Evolutionary conservation across 2,797 vertebrate species (phyloP).

Genomic region (Hemitrygon akajei): DNA sequence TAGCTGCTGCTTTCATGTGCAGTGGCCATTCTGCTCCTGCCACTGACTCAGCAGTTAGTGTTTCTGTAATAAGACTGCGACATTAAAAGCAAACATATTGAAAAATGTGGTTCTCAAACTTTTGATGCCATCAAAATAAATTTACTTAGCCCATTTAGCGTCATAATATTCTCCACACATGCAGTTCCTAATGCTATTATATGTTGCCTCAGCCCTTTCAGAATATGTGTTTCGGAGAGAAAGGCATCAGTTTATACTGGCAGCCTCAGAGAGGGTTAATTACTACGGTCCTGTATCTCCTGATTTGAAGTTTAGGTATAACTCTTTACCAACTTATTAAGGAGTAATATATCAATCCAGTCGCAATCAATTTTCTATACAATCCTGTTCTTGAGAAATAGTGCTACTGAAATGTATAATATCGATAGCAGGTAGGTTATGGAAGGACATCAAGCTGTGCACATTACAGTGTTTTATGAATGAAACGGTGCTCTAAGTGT

Average conservation of each 20-base stretch:
- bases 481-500: not conserved
- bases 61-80: not conserved
- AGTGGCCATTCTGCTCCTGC: not conserved
- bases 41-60: not conserved
- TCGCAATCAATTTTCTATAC: constrained; percentile 8
- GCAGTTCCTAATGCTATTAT: not conserved
- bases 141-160: not conserved
- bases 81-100: constrained; percentile 24
- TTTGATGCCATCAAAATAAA: constrained; percentile 20
- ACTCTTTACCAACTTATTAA: constrained; percentile 27
- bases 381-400: constrained; percentile 20
- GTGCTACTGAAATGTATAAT: not conserved
- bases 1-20: not conserved
- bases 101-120: constrained; percentile 12
- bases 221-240: not conserved
- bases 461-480: constrained; percentile 10
- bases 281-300: not conserved
- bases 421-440: not conserved
- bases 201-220: not conserved
- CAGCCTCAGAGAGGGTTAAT: not conserved
- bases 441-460: not conserved
- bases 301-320: constrained; percentile 27
- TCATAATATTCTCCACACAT: not conserved
- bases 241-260: not conserved
- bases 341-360: constrained; percentile 8